phyloP scores from a whole-genome alignment of 1,140 invertebrate species.

The Bombus affinis region DNA sequence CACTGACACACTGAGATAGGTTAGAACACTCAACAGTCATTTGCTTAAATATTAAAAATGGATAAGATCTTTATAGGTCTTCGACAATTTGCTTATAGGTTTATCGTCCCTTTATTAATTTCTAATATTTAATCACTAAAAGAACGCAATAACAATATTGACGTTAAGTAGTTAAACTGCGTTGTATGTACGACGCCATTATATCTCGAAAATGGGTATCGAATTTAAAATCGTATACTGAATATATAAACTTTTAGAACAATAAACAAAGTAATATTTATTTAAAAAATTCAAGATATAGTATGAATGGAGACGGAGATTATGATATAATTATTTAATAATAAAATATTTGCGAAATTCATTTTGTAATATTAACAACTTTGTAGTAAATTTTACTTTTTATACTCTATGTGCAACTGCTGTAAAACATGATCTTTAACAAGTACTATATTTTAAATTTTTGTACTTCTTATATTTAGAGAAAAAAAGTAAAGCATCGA shows the following conservation, averaged over 20 bases:
- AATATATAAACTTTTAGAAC: background rate
- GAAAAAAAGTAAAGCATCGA: background rate
- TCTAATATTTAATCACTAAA: background rate
- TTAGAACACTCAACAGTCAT: background rate
- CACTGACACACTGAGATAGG: background rate
- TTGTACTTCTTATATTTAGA: background rate
- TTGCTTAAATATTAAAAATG: background rate
- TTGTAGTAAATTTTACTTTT: background rate
- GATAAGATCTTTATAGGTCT: too few species aligned
- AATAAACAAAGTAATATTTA: background rate
- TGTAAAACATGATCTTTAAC: background rate
- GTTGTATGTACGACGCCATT: slow-evolving; percentile 3
- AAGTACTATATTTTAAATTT: background rate
- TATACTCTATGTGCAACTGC: background rate
- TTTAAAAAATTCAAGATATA: background rate
- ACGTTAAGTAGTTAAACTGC: background rate
- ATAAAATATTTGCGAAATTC: background rate
- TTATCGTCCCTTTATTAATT: background rate
- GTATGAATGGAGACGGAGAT: background rate
- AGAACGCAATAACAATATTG: background rate
- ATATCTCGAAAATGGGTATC: slow-evolving; percentile 2
- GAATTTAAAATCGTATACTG: background rate
- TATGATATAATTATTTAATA: background rate
- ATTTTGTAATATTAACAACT: background rate
- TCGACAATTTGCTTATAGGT: background rate